These are phyloP conservation scores for Gibbula magus DNA, from an alignment of 2,888 invertebrate species.

Conservation along the genomic window DNA sequence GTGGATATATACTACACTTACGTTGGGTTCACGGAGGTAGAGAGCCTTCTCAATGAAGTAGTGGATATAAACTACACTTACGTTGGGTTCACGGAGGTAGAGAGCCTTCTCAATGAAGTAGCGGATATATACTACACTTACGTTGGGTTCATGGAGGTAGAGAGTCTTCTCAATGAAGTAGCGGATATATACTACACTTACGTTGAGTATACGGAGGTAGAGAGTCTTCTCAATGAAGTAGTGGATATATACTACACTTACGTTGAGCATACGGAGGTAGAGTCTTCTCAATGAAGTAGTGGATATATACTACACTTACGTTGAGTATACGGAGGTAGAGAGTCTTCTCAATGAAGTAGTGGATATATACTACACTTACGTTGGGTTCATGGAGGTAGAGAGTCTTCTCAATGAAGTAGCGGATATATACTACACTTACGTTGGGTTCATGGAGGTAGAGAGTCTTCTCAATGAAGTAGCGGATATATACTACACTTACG, in stretches of 20 bases:
- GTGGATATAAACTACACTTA: conserved; percentile 79
- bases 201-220: conserved; percentile 76
- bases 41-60: conserved; percentile 81
- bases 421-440: conserved; percentile 79
- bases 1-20: conserved; percentile 79
- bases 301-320: conserved; percentile 79
- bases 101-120: conserved; percentile 81
- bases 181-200: conserved; percentile 79
- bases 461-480: conserved; percentile 81
- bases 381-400: conserved; percentile 77
- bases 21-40: conserved; percentile 76
- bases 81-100: conserved; percentile 76
- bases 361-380: conserved; percentile 79
- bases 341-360: conserved; percentile 81
- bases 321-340: conserved; percentile 77
- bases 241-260: conserved; percentile 79
- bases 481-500: conserved; percentile 79
- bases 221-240: conserved; percentile 81
- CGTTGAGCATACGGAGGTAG: conserved; percentile 76
- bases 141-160: conserved; percentile 76
- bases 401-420: conserved; percentile 81
- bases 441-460: conserved; percentile 77
- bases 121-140: conserved; percentile 79
- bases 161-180: conserved; percentile 81
- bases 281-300: conserved; percentile 81